Evolutionary conservation across 2,113 vertebrate genomes (phyloP), one percentile per base, ranked within the genome.

Genomic region (Daboia siamensis): DNA sequence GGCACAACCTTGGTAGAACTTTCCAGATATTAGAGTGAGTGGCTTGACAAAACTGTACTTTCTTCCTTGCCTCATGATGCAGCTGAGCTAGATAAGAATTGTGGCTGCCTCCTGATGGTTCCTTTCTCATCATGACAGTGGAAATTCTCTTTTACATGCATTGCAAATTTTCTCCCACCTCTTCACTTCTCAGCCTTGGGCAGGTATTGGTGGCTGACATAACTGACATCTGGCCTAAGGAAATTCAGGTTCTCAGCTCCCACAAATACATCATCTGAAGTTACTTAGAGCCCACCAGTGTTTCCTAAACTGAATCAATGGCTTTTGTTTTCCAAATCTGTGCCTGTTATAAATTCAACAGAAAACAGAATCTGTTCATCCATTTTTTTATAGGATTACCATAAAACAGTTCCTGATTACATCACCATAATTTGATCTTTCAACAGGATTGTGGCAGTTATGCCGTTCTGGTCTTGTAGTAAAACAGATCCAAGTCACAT

Each of bases 401-500:
- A 69, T 93, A 89, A 91, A 96, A 96, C 89, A 48, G 90, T 91
- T 89, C 17, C 93, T 96, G 10, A 1, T 95, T 94, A 91, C 95
- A 93, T 95, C 95, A 93, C 90, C 93, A 91, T 93, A 91, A 95
- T 96, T 97, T 92, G 94, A 64, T 94, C 95, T 96, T 97, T 97
- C 94, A 95, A 90, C 95, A 94, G 94, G 88, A 96, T 93, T 93
- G 93, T 86, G 88, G 94, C 95, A 94, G 96, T 95, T 93, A 92
- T 8, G 5, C 93, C 91, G 74, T 90, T 91, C 64, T 91, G 69
- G 93, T 86, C 55, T 48, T 88, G 20, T 90, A 93, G 94, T 89
- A 46, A 94, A 97, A 93, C 95, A 97, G 95, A 96, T 95, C 96
- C 93, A 90, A 51, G 93, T 95, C 95, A 93, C 95, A 96, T 97